Percentiles rank a stretch among this genome's conserved stretches.
Evolutionary conservation across 2,797 vertebrate species (phyloP).

Genomic region (Oreochromis mossambicus): DNA sequence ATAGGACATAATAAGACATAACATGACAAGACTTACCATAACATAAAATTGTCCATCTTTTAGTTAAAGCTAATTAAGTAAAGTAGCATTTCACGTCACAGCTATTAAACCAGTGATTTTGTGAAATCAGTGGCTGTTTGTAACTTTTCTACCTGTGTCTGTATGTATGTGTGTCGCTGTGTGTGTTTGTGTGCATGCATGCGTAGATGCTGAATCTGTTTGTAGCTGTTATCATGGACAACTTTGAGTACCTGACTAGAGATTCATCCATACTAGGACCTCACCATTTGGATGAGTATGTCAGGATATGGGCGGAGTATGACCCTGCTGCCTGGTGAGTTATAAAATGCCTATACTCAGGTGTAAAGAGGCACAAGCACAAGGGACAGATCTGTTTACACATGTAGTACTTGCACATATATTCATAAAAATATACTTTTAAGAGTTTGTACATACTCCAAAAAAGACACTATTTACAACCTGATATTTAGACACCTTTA

Average conservation of each 20-base stretch:
- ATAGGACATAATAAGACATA: neutral
- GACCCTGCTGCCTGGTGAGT: constrained; percentile 95
- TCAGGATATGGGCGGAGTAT: constrained; percentile 96
- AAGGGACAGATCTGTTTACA: neutral
- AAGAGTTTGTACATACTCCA: neutral
- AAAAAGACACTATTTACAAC: neutral
- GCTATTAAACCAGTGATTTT: neutral
- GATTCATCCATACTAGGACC: constrained; percentile 95
- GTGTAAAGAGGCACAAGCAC: neutral
- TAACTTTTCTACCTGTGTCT: neutral
- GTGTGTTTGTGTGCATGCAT: neutral
- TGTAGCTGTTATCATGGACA: constrained; percentile 97
- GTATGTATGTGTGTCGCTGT: neutral
- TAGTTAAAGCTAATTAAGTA: neutral
- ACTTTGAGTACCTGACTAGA: constrained; percentile 95
- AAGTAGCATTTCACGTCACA: neutral
- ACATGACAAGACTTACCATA: neutral
- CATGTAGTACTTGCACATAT: neutral
- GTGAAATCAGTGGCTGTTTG: neutral
- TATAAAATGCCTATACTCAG: neutral
- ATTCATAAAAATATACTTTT: neutral
- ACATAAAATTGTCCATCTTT: neutral
- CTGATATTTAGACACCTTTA: neutral
- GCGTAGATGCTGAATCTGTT: constrained; percentile 93
- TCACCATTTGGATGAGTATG: constrained; percentile 95